Base-by-base conservation (phyloP, 2,888 invertebrate species). In the Zele albiditarsus region DNA sequence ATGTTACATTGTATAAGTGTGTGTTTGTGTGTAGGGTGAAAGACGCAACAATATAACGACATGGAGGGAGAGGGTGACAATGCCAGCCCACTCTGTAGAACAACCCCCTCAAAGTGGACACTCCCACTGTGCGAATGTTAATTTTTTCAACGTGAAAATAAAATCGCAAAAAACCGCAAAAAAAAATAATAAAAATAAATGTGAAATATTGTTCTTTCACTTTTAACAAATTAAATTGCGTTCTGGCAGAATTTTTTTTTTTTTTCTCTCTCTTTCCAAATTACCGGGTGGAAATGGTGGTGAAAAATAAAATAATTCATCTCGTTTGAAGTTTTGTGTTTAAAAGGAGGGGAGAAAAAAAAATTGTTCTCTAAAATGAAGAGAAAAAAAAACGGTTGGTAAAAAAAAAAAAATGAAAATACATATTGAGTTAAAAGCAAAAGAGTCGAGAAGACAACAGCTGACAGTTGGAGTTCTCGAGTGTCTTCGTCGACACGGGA, bases 91-190 rank as follows among this genome's bases (percentile, higher is more conserved):
- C 38, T 38, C 20, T 23, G 33, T 23, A 71, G 74, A 74, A 68
- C 80, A 81, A 80, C 78, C 82, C 79, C 80, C 20, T 53, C 69
- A 63, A 20, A 23, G 8, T 76, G 78, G 83, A 79, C 80, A 82
- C 84, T 82, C 84, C 84, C 79, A 82, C 80, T 79, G 38, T 2
- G 10, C 12, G 2, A 38, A 84, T 80, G 78, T 72, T 68, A 63
- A 73, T 74, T 74, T 68, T 27, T 27, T 14, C 53, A 53, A 53
- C 53, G 53, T 4, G 20, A 53, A 46, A 46, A 12, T 27, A 8
- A 58, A n/a, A n/a, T n/a, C n/a, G n/a, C n/a, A n/a, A n/a, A n/a
- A n/a, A n/a, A n/a, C n/a, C n/a, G n/a, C 60, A 31, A 46, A 42
- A 27, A 27, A 25, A 25, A 12, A 27, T 60, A 23, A 23, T 12